A percentile compares a stretch with the other conserved stretches of the same genome.
These are phyloP conservation scores for Wasmannia auropunctata DNA, from an alignment of 1,140 invertebrate species.

Conservation along the genomic window DNA sequence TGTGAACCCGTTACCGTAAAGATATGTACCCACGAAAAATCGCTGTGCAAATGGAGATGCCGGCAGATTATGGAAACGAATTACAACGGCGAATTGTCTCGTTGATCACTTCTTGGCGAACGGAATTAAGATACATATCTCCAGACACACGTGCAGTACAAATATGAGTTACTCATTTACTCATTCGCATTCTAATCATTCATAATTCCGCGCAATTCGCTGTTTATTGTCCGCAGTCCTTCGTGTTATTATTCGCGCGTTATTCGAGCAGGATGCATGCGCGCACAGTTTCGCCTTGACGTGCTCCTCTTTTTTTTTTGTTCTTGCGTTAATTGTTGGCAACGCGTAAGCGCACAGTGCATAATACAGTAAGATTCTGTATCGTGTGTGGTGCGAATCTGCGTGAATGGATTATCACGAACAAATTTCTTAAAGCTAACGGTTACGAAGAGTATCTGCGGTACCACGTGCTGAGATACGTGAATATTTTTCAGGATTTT, in stretches of 20 bases:
- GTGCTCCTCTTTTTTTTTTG: background rate
- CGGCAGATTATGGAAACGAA: background rate
- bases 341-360: background rate
- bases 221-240: background rate
- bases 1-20: background rate
- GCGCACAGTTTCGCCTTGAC: slow-evolving; percentile 16
- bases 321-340: slow-evolving; percentile 17
- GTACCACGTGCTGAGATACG: background rate
- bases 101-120: background rate
- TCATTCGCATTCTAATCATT: background rate
- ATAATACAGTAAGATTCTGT: background rate
- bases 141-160: background rate
- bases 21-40: slow-evolving; percentile 29
- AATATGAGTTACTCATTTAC: background rate
- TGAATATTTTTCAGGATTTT: background rate
- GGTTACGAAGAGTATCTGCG: too few relatives aligned
- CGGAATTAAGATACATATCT: background rate
- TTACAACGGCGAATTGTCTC: background rate
- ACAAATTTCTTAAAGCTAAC: background rate
- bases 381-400: too few relatives aligned
- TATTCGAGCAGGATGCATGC: background rate
- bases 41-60: background rate
- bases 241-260: background rate
- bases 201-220: background rate
- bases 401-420: background rate